Conservation (phyloP, 2,113 vertebrate genomes). For the Nothobranchius furzeri region DNA sequence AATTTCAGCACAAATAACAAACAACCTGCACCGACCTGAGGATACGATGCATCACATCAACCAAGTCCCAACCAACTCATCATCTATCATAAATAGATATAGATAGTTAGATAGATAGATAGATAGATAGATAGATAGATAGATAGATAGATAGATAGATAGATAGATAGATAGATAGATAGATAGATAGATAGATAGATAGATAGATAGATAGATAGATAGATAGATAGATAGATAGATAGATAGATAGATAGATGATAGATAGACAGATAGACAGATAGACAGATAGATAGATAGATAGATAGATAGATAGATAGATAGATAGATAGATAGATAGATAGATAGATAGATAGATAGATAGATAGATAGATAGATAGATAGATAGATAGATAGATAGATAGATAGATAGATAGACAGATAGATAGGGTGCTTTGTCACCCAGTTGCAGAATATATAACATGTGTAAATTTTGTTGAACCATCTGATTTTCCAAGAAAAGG, state of each 20-base stretch:
- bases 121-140: too few relatives aligned
- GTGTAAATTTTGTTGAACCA: conserved; percentile 86
- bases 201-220: too few relatives aligned
- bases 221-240: too few relatives aligned
- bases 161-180: too few relatives aligned
- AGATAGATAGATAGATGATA: conserved; percentile 1
- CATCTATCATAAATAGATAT: too few relatives aligned
- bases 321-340: conserved; percentile 13
- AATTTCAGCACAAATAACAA: not conserved
- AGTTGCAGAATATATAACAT: conserved; percentile 75
- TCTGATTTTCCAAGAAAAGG: conserved; percentile 79
- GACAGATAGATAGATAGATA: not conserved
- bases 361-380: conserved; percentile 31
- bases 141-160: too few relatives aligned
- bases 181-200: too few relatives aligned
- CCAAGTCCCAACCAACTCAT: not conserved
- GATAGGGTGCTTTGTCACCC: conserved; percentile 16
- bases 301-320: conserved; percentile 12
- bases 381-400: conserved; percentile 39
- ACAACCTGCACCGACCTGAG: not conserved
- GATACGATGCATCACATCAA: not conserved
- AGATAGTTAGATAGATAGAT: too few relatives aligned
- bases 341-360: conserved; percentile 15
- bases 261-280: conserved; percentile 10
- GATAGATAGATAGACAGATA: conserved; percentile 46